Conservation (phyloP, 2,113 vertebrate species). For the Mobula birostris region DNA sequence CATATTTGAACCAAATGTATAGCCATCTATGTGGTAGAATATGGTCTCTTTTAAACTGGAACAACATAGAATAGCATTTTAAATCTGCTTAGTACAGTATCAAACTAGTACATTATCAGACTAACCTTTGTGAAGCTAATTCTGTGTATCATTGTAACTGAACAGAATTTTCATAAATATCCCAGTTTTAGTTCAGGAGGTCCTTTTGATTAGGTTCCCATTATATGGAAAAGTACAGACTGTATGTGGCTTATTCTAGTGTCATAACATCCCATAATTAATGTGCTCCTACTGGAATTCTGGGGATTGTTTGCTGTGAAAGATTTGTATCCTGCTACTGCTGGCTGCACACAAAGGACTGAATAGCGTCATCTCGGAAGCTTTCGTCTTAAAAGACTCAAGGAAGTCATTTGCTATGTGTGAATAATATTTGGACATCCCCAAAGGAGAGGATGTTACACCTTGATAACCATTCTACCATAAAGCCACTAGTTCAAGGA, state of each 20-base stretch:
- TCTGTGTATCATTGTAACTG: background rate
- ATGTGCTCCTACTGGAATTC: background rate
- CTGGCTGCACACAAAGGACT: background rate
- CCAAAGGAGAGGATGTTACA: background rate
- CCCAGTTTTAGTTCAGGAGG: background rate
- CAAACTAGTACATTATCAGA: conserved; percentile 1
- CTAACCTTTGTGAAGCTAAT: background rate
- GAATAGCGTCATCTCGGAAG: background rate
- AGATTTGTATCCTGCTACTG: background rate
- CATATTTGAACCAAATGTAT: background rate
- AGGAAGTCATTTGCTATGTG: background rate
- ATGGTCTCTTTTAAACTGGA: conserved; percentile 8
- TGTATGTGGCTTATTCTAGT: background rate
- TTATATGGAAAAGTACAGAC: background rate
- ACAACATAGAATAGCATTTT: background rate
- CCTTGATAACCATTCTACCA: background rate
- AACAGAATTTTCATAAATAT: background rate
- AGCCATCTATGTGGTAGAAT: background rate
- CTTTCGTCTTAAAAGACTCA: background rate
- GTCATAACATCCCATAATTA: background rate
- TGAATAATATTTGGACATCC: background rate
- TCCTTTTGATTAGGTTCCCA: background rate
- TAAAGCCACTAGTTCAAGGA: background rate
- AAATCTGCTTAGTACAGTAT: background rate
- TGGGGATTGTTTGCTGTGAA: background rate